Base-by-base conservation (phyloP, 2,888 invertebrate species). In the Congeria kusceri region DNA sequence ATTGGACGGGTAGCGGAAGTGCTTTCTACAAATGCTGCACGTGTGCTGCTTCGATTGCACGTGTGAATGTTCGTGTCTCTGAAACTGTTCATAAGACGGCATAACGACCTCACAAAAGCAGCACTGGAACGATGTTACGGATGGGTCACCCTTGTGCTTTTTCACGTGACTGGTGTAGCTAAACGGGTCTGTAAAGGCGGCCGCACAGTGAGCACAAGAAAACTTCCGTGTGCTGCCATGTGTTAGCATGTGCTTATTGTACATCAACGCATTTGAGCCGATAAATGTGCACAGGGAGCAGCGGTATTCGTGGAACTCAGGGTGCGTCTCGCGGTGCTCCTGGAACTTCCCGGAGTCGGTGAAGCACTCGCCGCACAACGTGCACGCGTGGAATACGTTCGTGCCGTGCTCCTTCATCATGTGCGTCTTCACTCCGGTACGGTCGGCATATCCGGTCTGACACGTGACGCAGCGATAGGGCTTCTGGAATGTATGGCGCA, bases 11-110 rank as follows among this genome's bases (percentile, higher is more conserved):
- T 78, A 84, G 28, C 83, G 75, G 66, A 89, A 89, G 56, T 85
- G 86, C 58, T 88, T 88, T 29, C 80, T 57, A 71, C 89, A 90
- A 15, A 86, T 65, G 23, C 57, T 74, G 57, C 89, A 89, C 0
- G 85, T 76, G 64, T 87, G 79, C 3, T 82, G 77, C 49, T 85
- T 86, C 18, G 79, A 74, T 27, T 87, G 88, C 5, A 86, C 87
- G 66, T 91, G 91, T 0, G 88, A 82, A 64, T 89, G 87, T 65
- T 91, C 90, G 56, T 91, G 91, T 7, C 85, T 64, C 11, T 89
- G 80, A 67, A 89, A 89, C 70, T 84, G 88, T 28, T 90, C 87
- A 62, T 87, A 90, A 3, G 86, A 83, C 5, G 81, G 68, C 27
- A 89, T 75, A 1, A 72, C 64, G 4, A 73, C 59, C 18, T 86